Evolutionary conservation across 2,113 vertebrate genomes (phyloP), one percentile per base, ranked within the genome.

Genomic region (Poeciliopsis turrubarensis): DNA sequence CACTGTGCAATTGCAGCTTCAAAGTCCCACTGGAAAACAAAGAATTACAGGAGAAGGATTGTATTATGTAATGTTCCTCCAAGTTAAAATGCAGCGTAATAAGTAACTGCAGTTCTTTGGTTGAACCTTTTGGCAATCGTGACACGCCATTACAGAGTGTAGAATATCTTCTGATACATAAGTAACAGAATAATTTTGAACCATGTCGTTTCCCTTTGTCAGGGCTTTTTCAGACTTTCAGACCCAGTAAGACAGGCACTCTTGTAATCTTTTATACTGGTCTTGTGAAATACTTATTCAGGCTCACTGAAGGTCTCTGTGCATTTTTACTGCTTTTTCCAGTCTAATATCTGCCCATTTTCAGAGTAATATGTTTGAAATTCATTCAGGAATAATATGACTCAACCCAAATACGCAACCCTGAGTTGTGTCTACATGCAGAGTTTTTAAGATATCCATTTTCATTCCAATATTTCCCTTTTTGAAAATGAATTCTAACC

Each of bases 21-120:
- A 54, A 94, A 95, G 79, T 94, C 94, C 92, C 94, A 94, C 94
- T 95, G 87, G 25, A 79, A 87, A 79, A 92, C 8, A 30, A 62
- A 84, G 10, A 73, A 62, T 79, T 26, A 32, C 2, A 79, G 14
- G 0, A 5, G 5, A 70, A 31, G 26, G 41, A 44, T 44, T 26
- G 30, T 1, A 3, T 32, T n/a, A 74, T n/a, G 27, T 37, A 44
- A 70, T 27, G 11, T 69, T 25, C 31, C n/a, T 25, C n/a, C 31
- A 34, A 17, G 14, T 37, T 27, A 27, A 37, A 12, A 37, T 60
- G 69, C 69, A 60, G n/a, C 3, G 25, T 37, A 70, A 60, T 70
- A 25, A 70, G 31, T 60, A 37, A 34, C 51, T 27, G 41, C 70
- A 64, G 37, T 31, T 41, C 57, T 37, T 37, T 72, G 26, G 70